Conservation (phyloP, 2,797 vertebrate species). For the Trachurus trachurus region DNA sequence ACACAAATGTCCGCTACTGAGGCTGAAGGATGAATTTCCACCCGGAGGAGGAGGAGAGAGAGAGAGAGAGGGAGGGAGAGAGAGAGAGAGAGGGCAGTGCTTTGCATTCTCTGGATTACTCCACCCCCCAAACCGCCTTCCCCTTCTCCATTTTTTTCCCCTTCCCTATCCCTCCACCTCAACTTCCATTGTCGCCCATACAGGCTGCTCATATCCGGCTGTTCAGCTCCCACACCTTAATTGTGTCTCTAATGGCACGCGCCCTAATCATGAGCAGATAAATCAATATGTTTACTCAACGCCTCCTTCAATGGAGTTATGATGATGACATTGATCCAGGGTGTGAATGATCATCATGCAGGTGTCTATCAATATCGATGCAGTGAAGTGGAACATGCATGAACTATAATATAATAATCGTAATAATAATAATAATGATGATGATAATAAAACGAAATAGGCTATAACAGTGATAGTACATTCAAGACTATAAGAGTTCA, state of each 20-base stretch:
- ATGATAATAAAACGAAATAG: no score
- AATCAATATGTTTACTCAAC: slow-evolving; percentile 47
- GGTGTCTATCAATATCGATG: slow-evolving; percentile 8
- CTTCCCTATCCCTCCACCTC: background rate
- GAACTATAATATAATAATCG: no score
- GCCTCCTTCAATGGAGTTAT: slow-evolving; percentile 24
- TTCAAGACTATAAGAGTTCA: no score
- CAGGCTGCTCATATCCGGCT: no score
- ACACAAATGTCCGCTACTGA: slow-evolving; percentile 73
- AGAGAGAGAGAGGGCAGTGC: slow-evolving; percentile 33
- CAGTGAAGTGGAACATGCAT: slow-evolving; percentile 10
- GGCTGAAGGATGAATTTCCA: slow-evolving; percentile 72
- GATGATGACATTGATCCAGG: slow-evolving; percentile 50
- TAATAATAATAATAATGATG: no score
- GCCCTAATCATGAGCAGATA: slow-evolving; percentile 25
- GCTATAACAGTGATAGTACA: no score
- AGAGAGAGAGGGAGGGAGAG: background rate
- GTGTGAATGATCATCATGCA: slow-evolving; percentile 17
- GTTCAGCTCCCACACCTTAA: background rate
- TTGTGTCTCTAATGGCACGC: slow-evolving; percentile 4
- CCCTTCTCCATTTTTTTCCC: background rate
- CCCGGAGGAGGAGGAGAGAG: slow-evolving; percentile 56
- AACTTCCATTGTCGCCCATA: slow-evolving; percentile 16
- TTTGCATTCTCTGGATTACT: slow-evolving; percentile 71
- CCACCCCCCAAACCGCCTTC: slow-evolving; percentile 63